A percentile compares a stretch with the other conserved stretches of the same genome.
Evolutionary conservation across 2,113 vertebrate genomes (phyloP).

Genomic region (Plectropomus leopardus): DNA sequence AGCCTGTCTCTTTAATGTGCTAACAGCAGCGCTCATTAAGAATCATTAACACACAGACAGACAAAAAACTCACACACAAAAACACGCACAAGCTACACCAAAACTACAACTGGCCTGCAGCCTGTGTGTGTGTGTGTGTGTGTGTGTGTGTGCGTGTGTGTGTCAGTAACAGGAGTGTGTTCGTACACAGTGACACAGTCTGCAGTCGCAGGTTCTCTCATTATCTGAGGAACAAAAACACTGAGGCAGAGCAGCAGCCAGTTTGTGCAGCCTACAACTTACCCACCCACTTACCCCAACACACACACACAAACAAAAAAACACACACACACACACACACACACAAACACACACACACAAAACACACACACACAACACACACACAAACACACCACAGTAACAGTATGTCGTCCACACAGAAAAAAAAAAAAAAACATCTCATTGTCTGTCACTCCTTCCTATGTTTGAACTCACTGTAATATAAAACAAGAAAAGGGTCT

Average conservation of each 20-base stretch:
- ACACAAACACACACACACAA: slow-evolving; percentile 27
- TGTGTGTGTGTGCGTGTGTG: slow-evolving; percentile 16
- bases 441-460: slow-evolving; percentile 58
- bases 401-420: slow-evolving; percentile 46
- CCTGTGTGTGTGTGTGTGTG: slow-evolving; percentile 14
- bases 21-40: slow-evolving; percentile 80
- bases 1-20: slow-evolving; percentile 81
- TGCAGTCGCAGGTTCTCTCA: slow-evolving; percentile 63
- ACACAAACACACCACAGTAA: slow-evolving; percentile 19
- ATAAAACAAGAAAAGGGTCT: slow-evolving; percentile 54
- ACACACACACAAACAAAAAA: slow-evolving; percentile 26
- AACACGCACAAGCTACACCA: slow-evolving; percentile 29
- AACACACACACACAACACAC: slow-evolving; percentile 26
- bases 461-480: slow-evolving; percentile 65
- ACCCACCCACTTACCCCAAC: slow-evolving; percentile 32
- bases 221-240: slow-evolving; percentile 59
- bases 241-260: slow-evolving; percentile 29
- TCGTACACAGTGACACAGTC: slow-evolving; percentile 26
- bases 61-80: slow-evolving; percentile 62
- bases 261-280: slow-evolving; percentile 45
- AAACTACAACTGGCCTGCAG: slow-evolving; percentile 60
- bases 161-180: slow-evolving; percentile 20
- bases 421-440: too few species aligned
- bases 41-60: slow-evolving; percentile 76
- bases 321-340: slow-evolving; percentile 23